Percentiles rank a stretch among this genome's conserved stretches.
Conservation (phyloP, 2,113 vertebrate species). For the Neogobius melanostomus region DNA sequence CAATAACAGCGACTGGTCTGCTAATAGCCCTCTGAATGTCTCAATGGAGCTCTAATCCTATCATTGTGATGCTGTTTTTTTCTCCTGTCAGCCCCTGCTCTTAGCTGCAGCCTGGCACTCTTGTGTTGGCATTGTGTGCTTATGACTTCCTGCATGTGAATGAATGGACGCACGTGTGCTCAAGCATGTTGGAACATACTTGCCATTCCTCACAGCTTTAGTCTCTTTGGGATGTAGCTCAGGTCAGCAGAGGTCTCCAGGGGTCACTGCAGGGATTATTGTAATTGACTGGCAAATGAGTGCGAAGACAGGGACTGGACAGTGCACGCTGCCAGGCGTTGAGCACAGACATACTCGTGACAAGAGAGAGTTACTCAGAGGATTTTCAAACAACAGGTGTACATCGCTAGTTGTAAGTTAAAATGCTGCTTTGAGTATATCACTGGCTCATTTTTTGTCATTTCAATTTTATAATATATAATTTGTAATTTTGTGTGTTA, state of each 20-base stretch:
- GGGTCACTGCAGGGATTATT: slow-evolving; percentile 62
- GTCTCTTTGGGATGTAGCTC: slow-evolving; percentile 58
- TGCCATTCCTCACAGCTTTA: slow-evolving; percentile 66
- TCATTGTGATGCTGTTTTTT: slow-evolving; percentile 50
- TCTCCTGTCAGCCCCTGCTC: slow-evolving; percentile 23
- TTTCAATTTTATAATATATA: too few species aligned
- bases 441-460: too few species aligned
- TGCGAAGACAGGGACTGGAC: slow-evolving; percentile 6
- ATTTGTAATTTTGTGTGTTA: too few species aligned
- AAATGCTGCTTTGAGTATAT: too few species aligned
- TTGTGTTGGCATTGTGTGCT: slow-evolving; percentile 8
- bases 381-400: background rate
- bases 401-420: too few species aligned
- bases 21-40: slow-evolving; percentile 44
- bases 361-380: background rate
- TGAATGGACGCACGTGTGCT: slow-evolving; percentile 16
- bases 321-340: background rate
- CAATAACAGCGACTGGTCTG: slow-evolving; percentile 11
- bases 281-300: slow-evolving; percentile 55
- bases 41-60: slow-evolving; percentile 55
- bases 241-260: slow-evolving; percentile 45
- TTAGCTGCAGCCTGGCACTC: slow-evolving; percentile 32
- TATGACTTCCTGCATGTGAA: slow-evolving; percentile 4
- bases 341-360: slow-evolving; percentile 11
- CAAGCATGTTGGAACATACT: slow-evolving; percentile 51